Conservation (phyloP, 2,888 invertebrate genomes). For the Pseudococcus longispinus region DNA sequence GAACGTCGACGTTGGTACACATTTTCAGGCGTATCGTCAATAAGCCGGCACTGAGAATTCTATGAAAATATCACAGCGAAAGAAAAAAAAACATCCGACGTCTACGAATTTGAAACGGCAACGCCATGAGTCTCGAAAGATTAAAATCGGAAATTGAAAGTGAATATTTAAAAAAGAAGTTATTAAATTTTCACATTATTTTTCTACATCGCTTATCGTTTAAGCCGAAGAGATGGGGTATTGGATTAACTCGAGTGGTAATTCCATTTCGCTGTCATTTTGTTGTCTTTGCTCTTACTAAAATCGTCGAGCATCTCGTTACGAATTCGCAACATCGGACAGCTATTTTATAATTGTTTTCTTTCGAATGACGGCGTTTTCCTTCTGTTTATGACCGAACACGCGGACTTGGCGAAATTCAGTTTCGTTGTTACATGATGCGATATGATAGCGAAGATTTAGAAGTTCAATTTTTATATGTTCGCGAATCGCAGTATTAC, state of each 20-base stretch:
- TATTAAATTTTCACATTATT: constrained; percentile 8
- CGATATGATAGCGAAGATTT: neutral
- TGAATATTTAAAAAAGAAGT: constrained; percentile 15
- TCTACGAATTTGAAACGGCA: neutral
- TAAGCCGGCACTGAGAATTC: neutral
- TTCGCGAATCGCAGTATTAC: neutral
- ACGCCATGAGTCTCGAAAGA: neutral
- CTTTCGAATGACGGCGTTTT: neutral
- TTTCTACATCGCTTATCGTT: neutral
- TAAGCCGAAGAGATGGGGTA: constrained; percentile 7
- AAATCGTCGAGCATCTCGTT: neutral
- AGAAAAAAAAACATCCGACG: neutral
- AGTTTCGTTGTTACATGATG: neutral
- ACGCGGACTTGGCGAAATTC: neutral
- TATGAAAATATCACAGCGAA: neutral
- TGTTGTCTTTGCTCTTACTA: neutral
- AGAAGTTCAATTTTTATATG: neutral
- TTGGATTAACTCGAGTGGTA: constrained; percentile 26
- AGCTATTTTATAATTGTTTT: constrained; percentile 1
- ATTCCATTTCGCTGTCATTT: constrained; percentile 12
- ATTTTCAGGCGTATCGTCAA: neutral
- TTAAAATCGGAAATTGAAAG: constrained; percentile 30
- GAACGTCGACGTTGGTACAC: neutral
- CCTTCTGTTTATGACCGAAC: neutral
- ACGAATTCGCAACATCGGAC: neutral